Evolutionary conservation across 1,140 invertebrate genomes (phyloP).

Genomic region (Bombus turneri): DNA sequence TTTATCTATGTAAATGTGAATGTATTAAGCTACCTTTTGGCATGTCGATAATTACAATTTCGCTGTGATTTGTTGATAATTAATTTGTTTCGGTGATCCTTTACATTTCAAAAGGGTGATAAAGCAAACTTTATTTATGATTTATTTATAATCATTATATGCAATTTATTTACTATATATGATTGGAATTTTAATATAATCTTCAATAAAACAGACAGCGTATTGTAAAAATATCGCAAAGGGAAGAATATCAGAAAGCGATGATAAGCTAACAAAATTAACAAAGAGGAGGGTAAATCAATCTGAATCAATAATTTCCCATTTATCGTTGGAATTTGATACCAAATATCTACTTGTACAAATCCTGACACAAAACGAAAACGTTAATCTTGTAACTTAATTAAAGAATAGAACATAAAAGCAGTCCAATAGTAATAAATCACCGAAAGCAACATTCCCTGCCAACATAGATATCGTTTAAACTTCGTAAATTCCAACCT

Average conservation of each 20-base stretch:
- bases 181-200: background rate
- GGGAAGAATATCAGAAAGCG: background rate
- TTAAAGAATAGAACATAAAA: background rate
- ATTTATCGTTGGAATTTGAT: too few species aligned
- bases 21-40: too few species aligned
- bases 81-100: background rate
- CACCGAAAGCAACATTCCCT: background rate
- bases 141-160: too few species aligned
- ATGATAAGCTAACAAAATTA: background rate
- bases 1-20: background rate
- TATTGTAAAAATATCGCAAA: background rate
- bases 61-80: background rate
- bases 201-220: background rate
- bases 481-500: background rate
- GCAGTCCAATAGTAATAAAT: background rate
- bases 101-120: background rate
- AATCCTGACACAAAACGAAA: too few species aligned
- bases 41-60: too few species aligned
- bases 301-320: background rate
- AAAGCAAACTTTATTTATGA: background rate
- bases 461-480: background rate
- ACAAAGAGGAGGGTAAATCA: background rate
- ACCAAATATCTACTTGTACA: too few species aligned
- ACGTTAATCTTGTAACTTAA: background rate
- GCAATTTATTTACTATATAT: too few species aligned